These are phyloP conservation scores for Penaeus japonicus DNA, from an alignment of 1,140 invertebrate genomes.

Conservation along the genomic window DNA sequence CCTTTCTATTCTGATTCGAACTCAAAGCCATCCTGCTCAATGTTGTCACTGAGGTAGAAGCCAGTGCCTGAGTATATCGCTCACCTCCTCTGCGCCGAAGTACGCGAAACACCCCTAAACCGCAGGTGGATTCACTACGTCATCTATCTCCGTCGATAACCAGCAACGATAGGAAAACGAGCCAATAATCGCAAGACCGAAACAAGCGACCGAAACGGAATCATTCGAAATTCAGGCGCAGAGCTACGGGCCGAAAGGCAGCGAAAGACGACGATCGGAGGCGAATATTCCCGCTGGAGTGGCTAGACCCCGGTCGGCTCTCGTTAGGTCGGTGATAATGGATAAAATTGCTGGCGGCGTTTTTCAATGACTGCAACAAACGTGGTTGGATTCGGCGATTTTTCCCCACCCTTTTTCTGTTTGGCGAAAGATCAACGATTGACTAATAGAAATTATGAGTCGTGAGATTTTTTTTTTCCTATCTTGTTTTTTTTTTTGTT, in stretches of 20 bases:
- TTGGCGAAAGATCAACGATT: not conserved
- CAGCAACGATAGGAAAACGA: too few species aligned
- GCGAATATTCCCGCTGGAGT: not conserved
- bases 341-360: conserved; percentile 51
- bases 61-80: not conserved
- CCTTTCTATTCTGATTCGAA: conserved; percentile 51
- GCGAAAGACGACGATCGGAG: not conserved
- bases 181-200: too few species aligned
- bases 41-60: not conserved
- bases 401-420: conserved; percentile 15
- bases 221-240: too few species aligned
- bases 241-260: not conserved
- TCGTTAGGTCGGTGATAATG: conserved; percentile 50
- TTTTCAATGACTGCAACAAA: conserved; percentile 53
- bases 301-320: not conserved
- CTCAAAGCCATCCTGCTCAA: conserved; percentile 31
- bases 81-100: not conserved
- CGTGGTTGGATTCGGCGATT: conserved; percentile 51
- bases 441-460: not conserved
- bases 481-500: not conserved
- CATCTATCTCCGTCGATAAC: too few species aligned
- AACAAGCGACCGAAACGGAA: too few species aligned
- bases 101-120: too few species aligned
- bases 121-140: too few species aligned
- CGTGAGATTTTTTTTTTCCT: not conserved